Evolutionary conservation across 37 sponge, comb jelly and placozoan genomes (phyloP), one percentile per base, ranked within the genome.

Genomic region (Cladorhizidae sp.): DNA sequence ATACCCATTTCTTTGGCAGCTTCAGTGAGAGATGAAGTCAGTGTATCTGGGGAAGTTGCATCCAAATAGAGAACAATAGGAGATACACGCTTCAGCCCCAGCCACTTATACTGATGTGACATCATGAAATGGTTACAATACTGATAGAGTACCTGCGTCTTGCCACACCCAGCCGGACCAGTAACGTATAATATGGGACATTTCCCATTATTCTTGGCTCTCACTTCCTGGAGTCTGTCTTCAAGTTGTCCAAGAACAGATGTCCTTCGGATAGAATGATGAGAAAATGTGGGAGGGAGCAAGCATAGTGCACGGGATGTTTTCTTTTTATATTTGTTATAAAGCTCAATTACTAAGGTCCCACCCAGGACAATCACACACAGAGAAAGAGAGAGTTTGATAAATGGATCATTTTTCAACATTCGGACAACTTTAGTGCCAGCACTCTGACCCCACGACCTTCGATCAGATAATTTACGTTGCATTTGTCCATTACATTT

Each of bases 111-210:
- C 39, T 69, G 49, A 9, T 45, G n/a, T 0, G 5, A 49, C 22
- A 37, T 8, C 17, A 40, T 25, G 45, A 84, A 90, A 17, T 79
- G 39, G 26, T 74, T 39, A 31, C 57, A 78, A 63, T 62, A 87
- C 70, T 90, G 92, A 32, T 50, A 38, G 5, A 74, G 75, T 50
- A 94, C 39, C 57, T 87, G 83, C 12, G 92, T 94, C 68, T 94
- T 94, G 2, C 95, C 95, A 78, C 75, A 59, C 12, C 90, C 91
- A 17, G 72, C 21, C 1, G 86, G 80, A 0, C 95, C 95, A 57
- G 80, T 76, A 1, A 65, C 36, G 32, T 65, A 65, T 17, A 65
- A 14, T 5, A 65, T 36, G 20, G 67, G 67, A 65, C 67, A 35
- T 28, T 1, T 31, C 2, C 36, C 67, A 31, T 31, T 65, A 31